phyloP scores from a whole-genome alignment of 2,888 invertebrate genomes.

The Operophtera brumata region DNA sequence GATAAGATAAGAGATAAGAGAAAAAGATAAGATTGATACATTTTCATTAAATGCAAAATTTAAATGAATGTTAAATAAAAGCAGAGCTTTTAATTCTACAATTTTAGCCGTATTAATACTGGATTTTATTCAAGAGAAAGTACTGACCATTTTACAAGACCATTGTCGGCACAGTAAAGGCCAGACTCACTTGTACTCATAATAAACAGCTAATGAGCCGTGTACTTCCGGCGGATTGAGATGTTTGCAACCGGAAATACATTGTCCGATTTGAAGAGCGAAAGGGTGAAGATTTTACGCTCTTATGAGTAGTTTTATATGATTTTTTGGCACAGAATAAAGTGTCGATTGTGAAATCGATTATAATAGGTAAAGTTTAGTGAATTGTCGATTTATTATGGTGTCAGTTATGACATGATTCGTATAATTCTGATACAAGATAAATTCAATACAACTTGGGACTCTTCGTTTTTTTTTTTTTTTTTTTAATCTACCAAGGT shows the following conservation, averaged over 20 bases:
- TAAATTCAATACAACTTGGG: no score
- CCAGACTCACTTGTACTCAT: slow-evolving; percentile 45
- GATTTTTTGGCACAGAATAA: slow-evolving; percentile 1
- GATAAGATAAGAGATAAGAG: no score
- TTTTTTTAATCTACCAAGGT: no score
- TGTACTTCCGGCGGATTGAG: slow-evolving; percentile 68
- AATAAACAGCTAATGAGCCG: slow-evolving; percentile 67
- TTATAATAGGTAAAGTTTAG: not conserved
- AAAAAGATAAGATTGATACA: no score
- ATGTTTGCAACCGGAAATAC: slow-evolving; percentile 70
- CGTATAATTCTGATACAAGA: no score
- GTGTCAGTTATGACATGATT: no score
- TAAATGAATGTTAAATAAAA: no score
- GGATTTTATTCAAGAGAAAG: slow-evolving; percentile 5
- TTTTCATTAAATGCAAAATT: no score
- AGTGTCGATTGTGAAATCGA: slow-evolving; percentile 19
- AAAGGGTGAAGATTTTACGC: slow-evolving; percentile 68
- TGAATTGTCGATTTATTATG: no score
- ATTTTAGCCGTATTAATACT: no score
- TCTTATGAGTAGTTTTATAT: slow-evolving; percentile 34
- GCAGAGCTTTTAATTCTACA: no score
- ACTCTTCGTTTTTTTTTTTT: no score
- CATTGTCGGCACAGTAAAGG: slow-evolving; percentile 61
- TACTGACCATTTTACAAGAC: slow-evolving; percentile 8
- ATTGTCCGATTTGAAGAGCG: slow-evolving; percentile 48